Evolutionary conservation across 2,113 vertebrate genomes (phyloP), one percentile per base, ranked within the genome.

Genomic region (Psittacara wagleri): DNA sequence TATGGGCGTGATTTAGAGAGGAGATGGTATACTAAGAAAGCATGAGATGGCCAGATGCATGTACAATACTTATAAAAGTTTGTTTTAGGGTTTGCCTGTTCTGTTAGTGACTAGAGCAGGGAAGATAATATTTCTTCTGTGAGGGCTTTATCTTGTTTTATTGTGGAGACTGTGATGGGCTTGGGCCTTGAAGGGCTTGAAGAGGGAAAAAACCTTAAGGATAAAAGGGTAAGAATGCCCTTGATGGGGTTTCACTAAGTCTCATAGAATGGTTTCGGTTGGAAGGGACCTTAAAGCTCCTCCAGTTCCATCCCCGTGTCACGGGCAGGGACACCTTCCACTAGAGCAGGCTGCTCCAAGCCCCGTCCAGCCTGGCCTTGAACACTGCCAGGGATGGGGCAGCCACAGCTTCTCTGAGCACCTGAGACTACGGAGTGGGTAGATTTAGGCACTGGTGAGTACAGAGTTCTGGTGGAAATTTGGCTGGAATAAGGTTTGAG

Each of bases 341-440:
- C 55, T n/a, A 14, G 33, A 57, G 12, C 55, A 59, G 33, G 4
- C 10, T 16, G 33, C 57, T 59, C 33, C 52, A 54, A 11, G 17
- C 52, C 28, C 11, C 1, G 0, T 54, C 55, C 55, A 23, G 3
- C 20, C 33, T 59, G 55, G 57, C 55, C 57, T 59, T 10, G 20
- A 59, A n/a, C 57, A 15, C 57, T 59, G 57, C 57, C 33, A n/a
- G 13, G 13, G 57, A 15, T 59, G 33, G 57, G 33, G 33, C 57
- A n/a, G 33, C 57, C 57, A 35, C 33, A 59, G 57, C 33, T 59
- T 59, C 33, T 24, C 57, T 59, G 33, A 13, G 57, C 33, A 59
- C 33, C 55, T 44, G 43, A 2, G 43, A 44, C 43, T 44, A n/a
- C 0, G 0, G 29, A 54, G 12, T 6, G 10, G 28, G 15, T 61